These are phyloP conservation scores for Oasisia sp. DNA, from an alignment of 2,888 invertebrate genomes.

Conservation along the genomic window DNA sequence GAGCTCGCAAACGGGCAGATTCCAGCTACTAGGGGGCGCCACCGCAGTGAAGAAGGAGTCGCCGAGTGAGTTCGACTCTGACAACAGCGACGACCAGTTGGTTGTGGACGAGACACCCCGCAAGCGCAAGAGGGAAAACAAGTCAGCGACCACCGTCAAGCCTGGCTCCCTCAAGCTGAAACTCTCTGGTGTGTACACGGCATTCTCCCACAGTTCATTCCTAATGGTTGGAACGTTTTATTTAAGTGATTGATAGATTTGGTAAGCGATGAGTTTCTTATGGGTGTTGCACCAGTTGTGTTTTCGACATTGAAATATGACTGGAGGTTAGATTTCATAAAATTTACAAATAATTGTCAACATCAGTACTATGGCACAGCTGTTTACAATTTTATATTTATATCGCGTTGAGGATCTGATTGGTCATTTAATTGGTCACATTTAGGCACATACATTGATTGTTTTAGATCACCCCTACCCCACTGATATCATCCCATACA, in stretches of 20 bases:
- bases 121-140: slow-evolving; percentile 37
- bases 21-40: slow-evolving; percentile 45
- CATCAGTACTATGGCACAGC: no score
- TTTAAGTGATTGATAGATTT: no score
- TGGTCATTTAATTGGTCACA: not conserved
- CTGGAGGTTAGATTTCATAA: no score
- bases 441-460: not conserved
- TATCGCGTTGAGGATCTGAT: not conserved
- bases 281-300: no score
- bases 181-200: slow-evolving; percentile 52
- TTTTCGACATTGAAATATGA: no score
- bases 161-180: slow-evolving; percentile 61
- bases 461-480: not conserved
- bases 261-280: no score
- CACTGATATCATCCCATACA: not conserved
- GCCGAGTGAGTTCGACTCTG: slow-evolving; percentile 52
- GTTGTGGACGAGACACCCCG: slow-evolving; percentile 67
- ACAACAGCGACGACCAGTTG: slow-evolving; percentile 69
- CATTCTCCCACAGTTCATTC: not conserved
- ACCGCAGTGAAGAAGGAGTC: slow-evolving; percentile 27
- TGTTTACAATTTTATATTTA: no score
- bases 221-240: not conserved
- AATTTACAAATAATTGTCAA: no score
- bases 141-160: slow-evolving; percentile 33
- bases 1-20: slow-evolving; percentile 43